Conservation (phyloP, 1,140 invertebrate genomes). For the Antheraea mylitta region DNA sequence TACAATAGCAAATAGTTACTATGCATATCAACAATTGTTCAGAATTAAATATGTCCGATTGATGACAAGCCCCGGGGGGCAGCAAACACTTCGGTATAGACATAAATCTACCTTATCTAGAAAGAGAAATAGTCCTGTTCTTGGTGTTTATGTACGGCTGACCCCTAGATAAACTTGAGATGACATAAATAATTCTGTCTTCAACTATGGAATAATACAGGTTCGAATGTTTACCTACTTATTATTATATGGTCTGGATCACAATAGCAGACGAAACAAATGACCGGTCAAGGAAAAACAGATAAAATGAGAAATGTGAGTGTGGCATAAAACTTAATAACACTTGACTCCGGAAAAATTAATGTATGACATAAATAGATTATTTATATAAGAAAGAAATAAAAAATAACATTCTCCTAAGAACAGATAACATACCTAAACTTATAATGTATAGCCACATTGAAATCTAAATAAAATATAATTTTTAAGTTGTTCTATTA, state of each 20-base stretch:
- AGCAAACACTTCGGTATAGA: conserved; percentile 45
- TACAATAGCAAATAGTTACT: background rate
- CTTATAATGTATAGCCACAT: no score
- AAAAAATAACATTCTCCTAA: no score
- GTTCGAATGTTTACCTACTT: conserved; percentile 13
- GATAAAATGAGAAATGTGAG: background rate
- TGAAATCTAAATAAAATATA: no score
- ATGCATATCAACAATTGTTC: background rate
- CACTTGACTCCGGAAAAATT: no score
- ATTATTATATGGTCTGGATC: background rate
- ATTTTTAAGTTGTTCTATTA: no score
- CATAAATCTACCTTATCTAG: conserved; percentile 59
- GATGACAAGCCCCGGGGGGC: conserved; percentile 41
- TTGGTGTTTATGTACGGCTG: conserved; percentile 55
- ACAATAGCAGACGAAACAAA: background rate
- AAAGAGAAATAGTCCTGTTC: conserved; percentile 40
- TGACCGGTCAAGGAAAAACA: conserved; percentile 1
- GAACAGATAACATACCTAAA: no score
- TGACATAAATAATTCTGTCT: conserved; percentile 61
- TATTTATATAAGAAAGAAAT: no score
- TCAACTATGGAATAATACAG: conserved; percentile 65
- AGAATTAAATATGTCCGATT: conserved; percentile 8
- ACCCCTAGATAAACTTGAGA: conserved; percentile 65
- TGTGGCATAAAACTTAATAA: no score
- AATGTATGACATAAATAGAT: no score